A percentile compares a stretch with the other conserved stretches of the same genome.
Evolutionary conservation across 2,113 vertebrate species (phyloP).

Genomic region (Gavia stellata): DNA sequence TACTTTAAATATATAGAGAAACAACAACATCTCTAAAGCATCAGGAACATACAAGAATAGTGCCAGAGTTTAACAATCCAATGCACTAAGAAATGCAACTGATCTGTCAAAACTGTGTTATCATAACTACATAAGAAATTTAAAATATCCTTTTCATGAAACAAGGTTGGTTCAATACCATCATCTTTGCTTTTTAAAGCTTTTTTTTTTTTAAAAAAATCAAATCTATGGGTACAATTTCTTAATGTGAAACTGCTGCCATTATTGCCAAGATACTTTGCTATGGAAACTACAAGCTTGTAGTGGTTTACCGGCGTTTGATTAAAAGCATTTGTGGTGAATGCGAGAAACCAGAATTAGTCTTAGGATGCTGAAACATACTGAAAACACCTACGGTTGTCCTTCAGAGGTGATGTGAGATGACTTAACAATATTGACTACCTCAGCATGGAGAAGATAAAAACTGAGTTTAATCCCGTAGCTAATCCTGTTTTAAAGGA

Average conservation of each 20-base stretch:
- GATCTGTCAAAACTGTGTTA: neutral
- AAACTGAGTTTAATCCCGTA: neutral
- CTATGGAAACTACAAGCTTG: neutral
- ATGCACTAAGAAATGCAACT: neutral
- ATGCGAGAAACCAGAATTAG: neutral
- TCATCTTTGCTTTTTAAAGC: neutral
- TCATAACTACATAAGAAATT: neutral
- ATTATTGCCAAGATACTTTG: neutral
- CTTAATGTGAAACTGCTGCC: neutral
- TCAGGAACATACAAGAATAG: neutral
- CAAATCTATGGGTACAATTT: conserved; percentile 13
- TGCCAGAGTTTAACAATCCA: neutral
- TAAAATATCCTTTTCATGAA: neutral
- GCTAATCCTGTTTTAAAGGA: neutral
- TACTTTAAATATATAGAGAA: neutral
- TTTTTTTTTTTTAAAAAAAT: neutral
- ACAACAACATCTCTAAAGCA: neutral
- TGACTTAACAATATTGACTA: neutral
- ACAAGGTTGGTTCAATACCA: neutral
- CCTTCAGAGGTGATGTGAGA: neutral
- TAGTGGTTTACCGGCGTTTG: neutral
- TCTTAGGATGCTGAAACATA: neutral
- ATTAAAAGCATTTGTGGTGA: conserved; percentile 13
- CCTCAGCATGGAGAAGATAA: neutral
- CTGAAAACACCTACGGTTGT: neutral